A percentile compares a stretch with the other conserved stretches of the same genome.
Conservation (phyloP, 2,797 vertebrate genomes). For the Notoglanidium macrostoma region DNA sequence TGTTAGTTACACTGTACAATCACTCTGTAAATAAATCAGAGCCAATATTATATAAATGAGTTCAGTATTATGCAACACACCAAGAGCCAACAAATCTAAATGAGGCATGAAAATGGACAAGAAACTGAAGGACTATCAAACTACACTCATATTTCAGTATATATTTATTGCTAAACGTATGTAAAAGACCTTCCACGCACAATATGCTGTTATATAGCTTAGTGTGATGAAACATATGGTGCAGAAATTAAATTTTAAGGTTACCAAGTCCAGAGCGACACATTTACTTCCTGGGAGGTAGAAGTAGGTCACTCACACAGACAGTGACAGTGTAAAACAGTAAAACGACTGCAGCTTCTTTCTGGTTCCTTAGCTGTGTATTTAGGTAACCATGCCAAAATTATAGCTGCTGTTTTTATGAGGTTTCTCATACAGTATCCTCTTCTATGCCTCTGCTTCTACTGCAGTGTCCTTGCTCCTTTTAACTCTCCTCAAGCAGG, state of each 20-base stretch:
- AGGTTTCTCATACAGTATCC: slow-evolving; percentile 1
- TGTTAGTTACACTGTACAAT: slow-evolving; percentile 1
- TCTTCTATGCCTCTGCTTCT: background rate
- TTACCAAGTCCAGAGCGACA: slow-evolving; percentile 31
- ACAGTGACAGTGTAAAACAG: slow-evolving; percentile 8
- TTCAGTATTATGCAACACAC: slow-evolving; percentile 3
- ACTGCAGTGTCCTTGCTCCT: slow-evolving; percentile 10
- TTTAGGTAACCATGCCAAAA: slow-evolving; percentile 8
- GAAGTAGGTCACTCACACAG: slow-evolving; percentile 41
- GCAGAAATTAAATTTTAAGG: slow-evolving; percentile 37
- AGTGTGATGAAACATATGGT: slow-evolving; percentile 15
- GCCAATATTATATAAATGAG: slow-evolving; percentile 5
- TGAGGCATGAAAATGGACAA: background rate
- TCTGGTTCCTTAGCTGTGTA: background rate
- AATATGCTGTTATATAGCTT: background rate
- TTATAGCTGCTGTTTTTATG: slow-evolving; percentile 1
- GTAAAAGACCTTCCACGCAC: background rate
- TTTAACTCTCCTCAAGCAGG: background rate
- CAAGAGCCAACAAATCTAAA: slow-evolving; percentile 7
- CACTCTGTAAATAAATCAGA: slow-evolving; percentile 6
- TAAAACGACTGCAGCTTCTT: slow-evolving; percentile 8
- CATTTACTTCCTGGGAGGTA: slow-evolving; percentile 39
- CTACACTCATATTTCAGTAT: background rate
- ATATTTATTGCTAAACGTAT: background rate
- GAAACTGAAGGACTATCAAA: background rate